Evolutionary conservation across 2,113 vertebrate species (phyloP).

Genomic region (Sinosuthora webbiana): DNA sequence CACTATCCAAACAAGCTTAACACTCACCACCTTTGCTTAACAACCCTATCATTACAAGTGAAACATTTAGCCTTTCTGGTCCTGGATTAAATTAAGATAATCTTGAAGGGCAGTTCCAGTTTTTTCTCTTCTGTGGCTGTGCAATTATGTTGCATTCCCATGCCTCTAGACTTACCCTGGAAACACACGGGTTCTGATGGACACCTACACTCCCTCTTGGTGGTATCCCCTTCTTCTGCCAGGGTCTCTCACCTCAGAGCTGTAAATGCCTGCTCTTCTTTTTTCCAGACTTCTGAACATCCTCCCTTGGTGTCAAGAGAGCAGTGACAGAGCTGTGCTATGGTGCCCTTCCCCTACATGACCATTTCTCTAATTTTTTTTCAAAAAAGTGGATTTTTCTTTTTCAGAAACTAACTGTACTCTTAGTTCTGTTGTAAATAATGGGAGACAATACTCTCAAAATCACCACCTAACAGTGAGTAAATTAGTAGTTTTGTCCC

Average conservation of each 20-base stretch:
- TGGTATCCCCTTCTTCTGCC: not conserved
- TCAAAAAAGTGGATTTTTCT: not conserved
- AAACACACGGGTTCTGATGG: not conserved
- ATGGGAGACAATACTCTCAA: not conserved
- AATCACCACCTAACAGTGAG: not conserved
- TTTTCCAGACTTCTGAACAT: not conserved
- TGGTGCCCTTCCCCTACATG: not conserved
- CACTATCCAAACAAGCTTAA: not conserved
- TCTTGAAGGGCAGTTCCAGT: not conserved
- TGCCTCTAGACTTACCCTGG: not conserved
- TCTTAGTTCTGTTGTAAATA: not conserved
- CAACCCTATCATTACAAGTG: not conserved
- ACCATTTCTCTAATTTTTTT: not conserved
- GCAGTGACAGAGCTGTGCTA: not conserved
- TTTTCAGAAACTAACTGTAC: not conserved
- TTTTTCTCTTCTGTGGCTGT: not conserved
- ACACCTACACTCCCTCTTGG: rapidly evolving
- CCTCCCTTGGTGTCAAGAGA: not conserved
- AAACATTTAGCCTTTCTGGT: not conserved
- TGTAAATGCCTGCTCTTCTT: not conserved
- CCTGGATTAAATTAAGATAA: not conserved
- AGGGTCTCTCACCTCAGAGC: not conserved
- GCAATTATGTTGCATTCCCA: not conserved
- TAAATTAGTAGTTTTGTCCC: not conserved
- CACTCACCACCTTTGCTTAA: not conserved